These are phyloP conservation scores for Apaloderma vittatum DNA, from an alignment of 2,113 vertebrate species.

Conservation along the genomic window DNA sequence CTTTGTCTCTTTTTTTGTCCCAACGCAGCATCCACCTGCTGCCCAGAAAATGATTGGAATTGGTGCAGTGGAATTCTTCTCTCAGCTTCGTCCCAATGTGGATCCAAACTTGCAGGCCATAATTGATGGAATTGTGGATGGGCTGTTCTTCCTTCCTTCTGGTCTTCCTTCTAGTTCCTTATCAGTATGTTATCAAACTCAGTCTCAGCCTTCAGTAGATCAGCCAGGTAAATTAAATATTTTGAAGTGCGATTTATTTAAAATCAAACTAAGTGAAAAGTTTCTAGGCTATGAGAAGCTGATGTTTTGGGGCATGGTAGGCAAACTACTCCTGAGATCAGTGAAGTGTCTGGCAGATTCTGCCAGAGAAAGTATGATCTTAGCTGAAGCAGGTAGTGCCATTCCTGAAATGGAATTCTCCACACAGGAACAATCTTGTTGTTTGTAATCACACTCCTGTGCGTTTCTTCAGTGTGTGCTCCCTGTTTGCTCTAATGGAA, in stretches of 20 bases:
- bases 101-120: conserved; percentile 85
- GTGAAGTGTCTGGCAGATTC: background rate
- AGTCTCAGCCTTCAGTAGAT: conserved; percentile 35
- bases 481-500: background rate
- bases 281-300: background rate
- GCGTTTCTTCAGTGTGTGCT: background rate
- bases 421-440: background rate
- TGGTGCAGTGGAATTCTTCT: conserved; percentile 94
- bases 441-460: background rate
- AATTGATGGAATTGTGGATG: conserved; percentile 91
- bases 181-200: conserved; percentile 59
- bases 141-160: conserved; percentile 90
- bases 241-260: background rate
- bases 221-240: conserved; percentile 71
- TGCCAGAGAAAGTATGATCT: background rate
- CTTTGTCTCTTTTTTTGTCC: background rate
- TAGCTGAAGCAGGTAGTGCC: background rate
- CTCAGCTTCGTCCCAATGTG: conserved; percentile 88
- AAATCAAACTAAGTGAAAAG: background rate
- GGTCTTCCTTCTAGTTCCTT: conserved; percentile 72
- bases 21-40: conserved; percentile 86
- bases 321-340: background rate
- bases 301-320: background rate
- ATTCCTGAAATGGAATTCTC: background rate
- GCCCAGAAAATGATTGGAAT: conserved; percentile 89